Conservation (phyloP, 2,797 vertebrate species). For the Semotilus atromaculatus region DNA sequence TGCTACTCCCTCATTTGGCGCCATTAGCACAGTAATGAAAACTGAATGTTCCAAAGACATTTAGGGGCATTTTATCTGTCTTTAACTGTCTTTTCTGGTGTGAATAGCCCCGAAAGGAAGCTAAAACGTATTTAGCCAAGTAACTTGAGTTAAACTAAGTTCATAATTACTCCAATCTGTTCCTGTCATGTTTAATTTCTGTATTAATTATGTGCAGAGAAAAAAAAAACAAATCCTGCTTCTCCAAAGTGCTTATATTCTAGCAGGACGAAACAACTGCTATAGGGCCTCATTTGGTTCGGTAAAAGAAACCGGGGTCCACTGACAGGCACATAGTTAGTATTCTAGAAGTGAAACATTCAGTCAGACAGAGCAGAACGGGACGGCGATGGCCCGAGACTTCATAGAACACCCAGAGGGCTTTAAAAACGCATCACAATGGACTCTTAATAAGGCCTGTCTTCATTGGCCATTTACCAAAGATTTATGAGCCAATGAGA, state of each 20-base stretch:
- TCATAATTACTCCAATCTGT: slow-evolving; percentile 43
- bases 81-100: neutral
- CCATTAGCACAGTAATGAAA: neutral
- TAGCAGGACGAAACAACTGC: slow-evolving; percentile 23
- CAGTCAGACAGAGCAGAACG: slow-evolving; percentile 45
- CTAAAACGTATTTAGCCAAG: slow-evolving; percentile 5
- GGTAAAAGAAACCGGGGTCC: slow-evolving; percentile 34
- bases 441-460: slow-evolving; percentile 45
- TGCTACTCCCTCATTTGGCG: slow-evolving; percentile 39
- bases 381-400: slow-evolving; percentile 23
- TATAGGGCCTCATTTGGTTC: slow-evolving; percentile 34
- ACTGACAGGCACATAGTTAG: slow-evolving; percentile 46
- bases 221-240: slow-evolving; percentile 8
- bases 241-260: slow-evolving; percentile 12
- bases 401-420: slow-evolving; percentile 38
- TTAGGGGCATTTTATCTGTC: neutral
- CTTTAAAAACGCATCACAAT: slow-evolving; percentile 57
- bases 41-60: neutral
- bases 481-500: slow-evolving; percentile 58
- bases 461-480: slow-evolving; percentile 50
- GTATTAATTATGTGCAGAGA: slow-evolving; percentile 25
- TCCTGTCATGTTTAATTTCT: slow-evolving; percentile 48
- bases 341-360: slow-evolving; percentile 44
- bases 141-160: slow-evolving; percentile 17
- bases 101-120: slow-evolving; percentile 24